Evolutionary conservation across 2,113 vertebrate species (phyloP).

Genomic region (Onychostoma macrolepis): DNA sequence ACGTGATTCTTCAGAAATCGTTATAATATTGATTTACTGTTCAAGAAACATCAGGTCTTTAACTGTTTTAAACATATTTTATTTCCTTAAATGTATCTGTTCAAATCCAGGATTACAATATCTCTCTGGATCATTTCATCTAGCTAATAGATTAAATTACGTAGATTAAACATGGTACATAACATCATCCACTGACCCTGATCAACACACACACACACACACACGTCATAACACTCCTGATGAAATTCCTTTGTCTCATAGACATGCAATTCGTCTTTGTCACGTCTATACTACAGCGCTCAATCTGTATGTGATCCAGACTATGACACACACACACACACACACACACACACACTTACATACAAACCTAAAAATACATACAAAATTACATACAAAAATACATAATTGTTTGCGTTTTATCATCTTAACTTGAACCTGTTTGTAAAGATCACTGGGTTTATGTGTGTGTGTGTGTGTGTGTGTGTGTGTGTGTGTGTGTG

Average conservation of each 20-base stretch:
- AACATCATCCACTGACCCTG: not conserved
- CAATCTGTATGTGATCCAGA: not conserved
- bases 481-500: slow-evolving; percentile 13
- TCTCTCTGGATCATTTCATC: not conserved
- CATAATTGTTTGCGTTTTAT: not conserved
- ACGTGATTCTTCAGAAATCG: not conserved
- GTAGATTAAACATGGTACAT: not conserved
- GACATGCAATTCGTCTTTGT: not conserved
- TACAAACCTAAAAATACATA: too few relatives aligned
- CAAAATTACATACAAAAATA: not conserved
- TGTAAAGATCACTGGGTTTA: not conserved
- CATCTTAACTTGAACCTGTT: not conserved
- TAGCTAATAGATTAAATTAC: not conserved
- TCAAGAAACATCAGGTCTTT: not conserved
- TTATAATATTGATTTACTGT: too few relatives aligned
- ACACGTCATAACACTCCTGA: not conserved
- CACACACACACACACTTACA: not conserved
- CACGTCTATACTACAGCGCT: not conserved
- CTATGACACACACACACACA: not conserved
- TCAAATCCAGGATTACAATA: not conserved
- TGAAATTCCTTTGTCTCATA: slow-evolving; percentile 10
- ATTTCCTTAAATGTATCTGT: not conserved
- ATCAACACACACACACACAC: not conserved
- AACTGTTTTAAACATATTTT: not conserved
- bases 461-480: slow-evolving; percentile 9